Conservation (phyloP, 2,113 vertebrate species). For the Pogona vitticeps region DNA sequence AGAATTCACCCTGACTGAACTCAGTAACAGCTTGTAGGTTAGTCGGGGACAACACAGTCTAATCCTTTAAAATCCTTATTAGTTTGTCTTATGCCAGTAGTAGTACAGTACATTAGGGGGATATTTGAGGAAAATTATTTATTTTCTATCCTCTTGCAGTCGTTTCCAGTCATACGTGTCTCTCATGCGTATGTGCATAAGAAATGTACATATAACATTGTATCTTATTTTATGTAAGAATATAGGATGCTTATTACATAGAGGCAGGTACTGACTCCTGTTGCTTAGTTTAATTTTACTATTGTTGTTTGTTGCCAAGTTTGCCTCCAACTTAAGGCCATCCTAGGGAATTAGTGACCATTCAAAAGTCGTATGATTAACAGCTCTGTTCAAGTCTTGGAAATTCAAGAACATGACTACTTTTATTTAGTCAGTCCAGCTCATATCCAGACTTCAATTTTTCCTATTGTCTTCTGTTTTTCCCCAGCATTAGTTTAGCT, state of each 20-base stretch:
- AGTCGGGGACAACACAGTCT: conserved; percentile 36
- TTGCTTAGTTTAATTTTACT: neutral
- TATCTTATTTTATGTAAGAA: neutral
- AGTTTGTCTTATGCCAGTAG: conserved; percentile 55
- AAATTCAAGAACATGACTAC: no score
- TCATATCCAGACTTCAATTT: no score
- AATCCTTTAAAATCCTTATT: conserved; percentile 49
- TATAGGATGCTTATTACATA: neutral
- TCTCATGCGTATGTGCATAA: neutral
- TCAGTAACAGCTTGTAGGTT: conserved; percentile 29
- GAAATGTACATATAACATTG: neutral
- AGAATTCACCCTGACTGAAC: conserved; percentile 56
- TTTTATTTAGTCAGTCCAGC: no score
- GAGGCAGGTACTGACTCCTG: no score
- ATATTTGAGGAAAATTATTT: conserved; percentile 24
- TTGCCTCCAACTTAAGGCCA: no score
- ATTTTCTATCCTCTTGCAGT: conserved; percentile 4
- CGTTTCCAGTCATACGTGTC: neutral
- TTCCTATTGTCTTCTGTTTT: no score
- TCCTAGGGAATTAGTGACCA: no score
- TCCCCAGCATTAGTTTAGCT: no score
- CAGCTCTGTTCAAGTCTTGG: no score
- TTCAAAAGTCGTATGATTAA: no score
- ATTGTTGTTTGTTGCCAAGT: no score
- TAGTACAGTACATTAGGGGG: conserved; percentile 30